These are phyloP conservation scores for Apotomis betuletana DNA, from an alignment of 2,888 invertebrate genomes.

Conservation along the genomic window DNA sequence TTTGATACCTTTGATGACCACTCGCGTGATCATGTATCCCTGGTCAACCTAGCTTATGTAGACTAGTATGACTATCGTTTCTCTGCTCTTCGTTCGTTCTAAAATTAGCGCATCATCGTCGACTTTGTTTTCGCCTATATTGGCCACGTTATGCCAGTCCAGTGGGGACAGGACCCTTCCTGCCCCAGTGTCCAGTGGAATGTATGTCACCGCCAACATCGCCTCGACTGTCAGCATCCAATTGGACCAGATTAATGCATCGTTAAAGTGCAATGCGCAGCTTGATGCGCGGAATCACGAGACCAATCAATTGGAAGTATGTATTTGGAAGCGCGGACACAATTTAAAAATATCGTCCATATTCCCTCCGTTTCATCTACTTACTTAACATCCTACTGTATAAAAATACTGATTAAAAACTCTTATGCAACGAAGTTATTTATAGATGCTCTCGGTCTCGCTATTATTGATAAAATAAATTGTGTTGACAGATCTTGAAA, in stretches of 20 bases:
- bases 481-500: slow-evolving; percentile 53
- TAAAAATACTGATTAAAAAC: slow-evolving; percentile 1
- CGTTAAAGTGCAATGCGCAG: slow-evolving; percentile 35
- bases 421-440: slow-evolving; percentile 21
- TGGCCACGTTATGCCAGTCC: background rate
- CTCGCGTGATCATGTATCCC: slow-evolving; percentile 56
- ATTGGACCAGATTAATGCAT: slow-evolving; percentile 40
- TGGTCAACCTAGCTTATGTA: slow-evolving; percentile 33
- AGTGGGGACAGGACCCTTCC: background rate
- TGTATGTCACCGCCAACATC: slow-evolving; percentile 27
- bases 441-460: slow-evolving; percentile 12
- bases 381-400: slow-evolving; percentile 1
- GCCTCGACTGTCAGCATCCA: slow-evolving; percentile 10
- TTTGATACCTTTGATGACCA: slow-evolving; percentile 69
- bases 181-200: slow-evolving; percentile 10
- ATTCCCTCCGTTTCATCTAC: background rate
- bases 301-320: slow-evolving; percentile 22
- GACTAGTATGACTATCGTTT: background rate
- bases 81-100: background rate
- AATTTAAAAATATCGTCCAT: background rate
- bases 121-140: background rate
- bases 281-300: slow-evolving; percentile 17
- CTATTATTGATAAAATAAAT: slow-evolving; percentile 32
- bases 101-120: background rate
- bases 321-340: slow-evolving; percentile 3